Conservation (phyloP, 2,888 invertebrate species). For the Thereva nobilitata region DNA sequence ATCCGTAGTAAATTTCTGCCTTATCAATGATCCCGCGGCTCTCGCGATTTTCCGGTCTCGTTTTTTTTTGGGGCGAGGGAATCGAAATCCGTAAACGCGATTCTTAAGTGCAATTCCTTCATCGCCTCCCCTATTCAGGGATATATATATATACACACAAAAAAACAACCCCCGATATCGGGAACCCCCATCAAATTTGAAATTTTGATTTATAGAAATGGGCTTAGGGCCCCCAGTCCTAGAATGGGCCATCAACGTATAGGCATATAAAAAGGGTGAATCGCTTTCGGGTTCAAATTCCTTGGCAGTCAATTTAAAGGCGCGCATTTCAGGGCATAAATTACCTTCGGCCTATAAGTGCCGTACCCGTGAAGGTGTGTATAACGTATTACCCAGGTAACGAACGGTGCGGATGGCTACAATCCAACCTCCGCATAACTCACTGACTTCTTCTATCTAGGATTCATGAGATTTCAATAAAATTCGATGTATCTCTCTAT, state of each 20-base stretch:
- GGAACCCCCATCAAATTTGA: slow-evolving; percentile 22
- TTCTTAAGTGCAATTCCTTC: too few species aligned
- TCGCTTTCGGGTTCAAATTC: neutral
- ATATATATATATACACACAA: neutral
- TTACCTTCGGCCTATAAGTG: neutral
- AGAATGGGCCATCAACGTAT: slow-evolving; percentile 1
- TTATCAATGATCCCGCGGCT: too few species aligned
- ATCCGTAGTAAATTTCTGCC: too few species aligned
- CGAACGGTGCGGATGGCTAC: too few species aligned
- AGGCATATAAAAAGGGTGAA: slow-evolving; percentile 9
- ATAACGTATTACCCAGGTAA: too few species aligned
- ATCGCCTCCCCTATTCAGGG: too few species aligned
- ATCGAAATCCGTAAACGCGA: too few species aligned
- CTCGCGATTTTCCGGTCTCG: too few species aligned
- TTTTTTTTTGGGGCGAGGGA: too few species aligned
- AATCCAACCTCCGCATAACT: neutral
- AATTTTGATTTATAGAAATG: slow-evolving; percentile 24
- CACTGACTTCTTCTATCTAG: slow-evolving; percentile 3
- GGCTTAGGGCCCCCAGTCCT: neutral
- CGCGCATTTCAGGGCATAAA: slow-evolving; percentile 23
- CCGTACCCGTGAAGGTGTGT: neutral
- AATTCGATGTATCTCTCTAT: slow-evolving; percentile 4
- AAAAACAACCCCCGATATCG: slow-evolving; percentile 7
- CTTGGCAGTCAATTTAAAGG: neutral
- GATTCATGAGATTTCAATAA: slow-evolving; percentile 23